Conservation (phyloP, 2,888 invertebrate genomes). For the Lasius fuliginosus region DNA sequence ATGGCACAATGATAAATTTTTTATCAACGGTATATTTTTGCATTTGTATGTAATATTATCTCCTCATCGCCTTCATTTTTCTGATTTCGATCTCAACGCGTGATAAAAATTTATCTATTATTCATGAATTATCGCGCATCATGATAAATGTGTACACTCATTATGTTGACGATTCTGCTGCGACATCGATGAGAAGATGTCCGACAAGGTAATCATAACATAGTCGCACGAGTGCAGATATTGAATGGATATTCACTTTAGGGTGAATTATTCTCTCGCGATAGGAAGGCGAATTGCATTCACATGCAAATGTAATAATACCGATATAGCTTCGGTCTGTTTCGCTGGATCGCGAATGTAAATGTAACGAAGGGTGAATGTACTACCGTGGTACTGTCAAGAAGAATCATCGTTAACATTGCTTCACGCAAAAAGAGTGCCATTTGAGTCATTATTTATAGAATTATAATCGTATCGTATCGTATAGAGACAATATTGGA, state of each 20-base stretch:
- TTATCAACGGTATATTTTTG: not conserved
- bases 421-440: not conserved
- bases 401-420: not conserved
- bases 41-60: not conserved
- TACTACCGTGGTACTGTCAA: not conserved
- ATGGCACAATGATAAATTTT: not conserved
- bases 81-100: not conserved
- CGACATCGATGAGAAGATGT: conserved; percentile 31
- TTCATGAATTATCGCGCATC: not conserved
- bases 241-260: conserved; percentile 54
- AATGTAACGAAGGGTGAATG: conserved; percentile 20
- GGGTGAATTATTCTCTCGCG: conserved; percentile 60
- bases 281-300: conserved; percentile 58
- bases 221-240: conserved; percentile 32
- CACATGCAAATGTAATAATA: conserved; percentile 65
- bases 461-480: not conserved
- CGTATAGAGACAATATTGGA: not conserved
- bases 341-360: conserved; percentile 37
- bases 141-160: conserved; percentile 17
- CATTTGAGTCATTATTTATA: not conserved
- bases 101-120: not conserved
- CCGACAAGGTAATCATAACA: conserved; percentile 44
- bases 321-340: conserved; percentile 45
- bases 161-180: conserved; percentile 1
- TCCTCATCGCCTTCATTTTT: not conserved